A percentile compares a stretch with the other conserved stretches of the same genome.
phyloP scores from a whole-genome alignment of 2,888 invertebrate species.

The Cerceris ruficornis region DNA sequence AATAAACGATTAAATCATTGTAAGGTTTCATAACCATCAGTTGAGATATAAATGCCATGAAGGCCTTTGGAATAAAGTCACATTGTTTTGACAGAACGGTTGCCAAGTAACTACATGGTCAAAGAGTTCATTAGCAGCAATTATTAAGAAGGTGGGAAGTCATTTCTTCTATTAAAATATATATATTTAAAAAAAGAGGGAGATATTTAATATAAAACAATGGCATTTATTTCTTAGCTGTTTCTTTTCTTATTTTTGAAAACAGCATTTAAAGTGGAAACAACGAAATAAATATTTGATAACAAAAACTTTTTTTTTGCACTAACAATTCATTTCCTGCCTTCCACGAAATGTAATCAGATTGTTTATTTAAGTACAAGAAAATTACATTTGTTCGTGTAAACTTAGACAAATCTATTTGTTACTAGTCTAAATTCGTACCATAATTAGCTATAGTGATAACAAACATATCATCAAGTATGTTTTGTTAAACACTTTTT shows the following conservation, averaged over 20 bases:
- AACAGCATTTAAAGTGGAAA: too few species aligned
- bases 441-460: conserved; percentile 27
- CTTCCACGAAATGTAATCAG: conserved; percentile 11
- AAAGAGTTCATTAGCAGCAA: neutral
- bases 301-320: neutral
- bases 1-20: conserved; percentile 11
- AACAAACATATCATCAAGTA: conserved; percentile 40
- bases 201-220: too few species aligned
- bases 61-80: conserved; percentile 14
- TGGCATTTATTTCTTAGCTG: too few species aligned
- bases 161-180: too few species aligned
- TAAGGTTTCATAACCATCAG: conserved; percentile 18
- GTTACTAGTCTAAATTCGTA: conserved; percentile 23
- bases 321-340: neutral
- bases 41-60: neutral
- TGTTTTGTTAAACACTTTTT: conserved; percentile 18
- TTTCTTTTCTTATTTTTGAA: too few species aligned
- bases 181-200: conserved; percentile 16
- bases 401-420: conserved; percentile 32
- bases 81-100: conserved; percentile 40
- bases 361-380: conserved; percentile 40
- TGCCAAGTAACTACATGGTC: conserved; percentile 39
- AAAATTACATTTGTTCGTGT: conserved; percentile 31
- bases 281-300: conserved; percentile 28
- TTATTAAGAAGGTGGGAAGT: too few species aligned